Base-by-base conservation (phyloP, 2,113 vertebrate genomes). In the Galemys pyrenaicus region DNA sequence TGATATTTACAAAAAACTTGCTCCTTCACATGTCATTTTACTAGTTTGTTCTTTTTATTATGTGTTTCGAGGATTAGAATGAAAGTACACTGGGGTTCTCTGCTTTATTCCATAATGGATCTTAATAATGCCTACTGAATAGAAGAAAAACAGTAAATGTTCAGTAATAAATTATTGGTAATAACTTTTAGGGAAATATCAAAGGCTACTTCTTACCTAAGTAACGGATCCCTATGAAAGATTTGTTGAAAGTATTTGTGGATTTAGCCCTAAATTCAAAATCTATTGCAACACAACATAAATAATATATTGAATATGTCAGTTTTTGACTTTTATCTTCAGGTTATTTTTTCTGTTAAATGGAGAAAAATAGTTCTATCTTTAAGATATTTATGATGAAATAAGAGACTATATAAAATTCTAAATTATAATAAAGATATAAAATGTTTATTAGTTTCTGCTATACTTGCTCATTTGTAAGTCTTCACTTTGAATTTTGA, bases 311-410 rank as follows among this genome's bases (percentile, higher is more conserved):
- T 81, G 46, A 26, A 62, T n/a, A 80, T 15, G 30, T 35, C 8
- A 93, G 39, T 74, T 67, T 39, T 32, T 83, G 78, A 41, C 9
- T 3, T 12, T 75, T 2, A 35, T 30, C 22, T 88, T 88, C 8
- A 92, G 35, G 11, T 58, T 82, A 78, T 51, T 32, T 90, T 41
- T 92, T 83, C 74, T 75, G 2, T 80, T 84, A 87, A 74, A 64
- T 58, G 12, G 30, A 80, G 41, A 68, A 80, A 44, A 26, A 19
- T 39, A 44, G 32, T 84, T 67, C 19, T 68, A 64, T 65, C 28
- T 28, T 75, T 1, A 70, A 51, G 2, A 77, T 85, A 80, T 54
- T 30, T 85, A 49, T 6, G 9, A 49, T 65, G 4, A 93, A 70
- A 70, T 35, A 46, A 49, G 37, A 70, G 16, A 65, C 65, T 70